These are phyloP conservation scores for Sebastiscus albofasciatus DNA, from an alignment of 2,797 vertebrate species.

Conservation along the genomic window DNA sequence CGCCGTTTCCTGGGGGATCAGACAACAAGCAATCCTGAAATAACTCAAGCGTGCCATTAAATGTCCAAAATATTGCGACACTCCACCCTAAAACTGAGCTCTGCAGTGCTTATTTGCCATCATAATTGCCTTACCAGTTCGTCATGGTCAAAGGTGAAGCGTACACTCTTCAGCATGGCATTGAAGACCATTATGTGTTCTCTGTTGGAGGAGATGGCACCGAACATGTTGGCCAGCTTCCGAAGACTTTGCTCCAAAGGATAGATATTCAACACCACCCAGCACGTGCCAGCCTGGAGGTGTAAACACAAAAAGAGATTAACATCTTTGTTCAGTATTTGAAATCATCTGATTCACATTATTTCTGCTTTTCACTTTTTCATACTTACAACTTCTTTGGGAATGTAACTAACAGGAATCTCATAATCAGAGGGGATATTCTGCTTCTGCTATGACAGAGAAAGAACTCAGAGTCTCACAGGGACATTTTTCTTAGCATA, in stretches of 20 bases:
- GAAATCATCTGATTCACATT: background rate
- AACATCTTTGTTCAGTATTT: background rate
- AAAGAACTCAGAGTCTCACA: background rate
- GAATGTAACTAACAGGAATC: conserved; percentile 83
- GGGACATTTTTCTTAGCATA: background rate
- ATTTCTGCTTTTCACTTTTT: background rate
- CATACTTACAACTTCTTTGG: conserved; percentile 83
- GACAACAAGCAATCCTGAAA: conserved; percentile 29
- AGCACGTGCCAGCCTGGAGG: conserved; percentile 81
- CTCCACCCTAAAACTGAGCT: background rate
- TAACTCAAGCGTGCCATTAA: conserved; percentile 15
- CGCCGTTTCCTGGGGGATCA: conserved; percentile 75
- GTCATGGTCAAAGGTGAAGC: conserved; percentile 80
- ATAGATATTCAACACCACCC: conserved; percentile 85
- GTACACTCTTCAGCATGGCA: conserved; percentile 84
- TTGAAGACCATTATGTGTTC: conserved; percentile 83
- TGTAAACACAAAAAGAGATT: background rate
- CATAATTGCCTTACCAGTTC: conserved; percentile 74
- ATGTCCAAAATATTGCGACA: background rate
- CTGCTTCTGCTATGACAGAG: conserved; percentile 74
- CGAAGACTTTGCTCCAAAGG: conserved; percentile 84
- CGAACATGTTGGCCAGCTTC: conserved; percentile 80
- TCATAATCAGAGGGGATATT: conserved; percentile 87
- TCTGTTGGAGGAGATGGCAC: conserved; percentile 82
- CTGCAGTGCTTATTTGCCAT: background rate